Base-by-base conservation (phyloP, 2,113 vertebrate genomes). In the Eubucco bourcierii region DNA sequence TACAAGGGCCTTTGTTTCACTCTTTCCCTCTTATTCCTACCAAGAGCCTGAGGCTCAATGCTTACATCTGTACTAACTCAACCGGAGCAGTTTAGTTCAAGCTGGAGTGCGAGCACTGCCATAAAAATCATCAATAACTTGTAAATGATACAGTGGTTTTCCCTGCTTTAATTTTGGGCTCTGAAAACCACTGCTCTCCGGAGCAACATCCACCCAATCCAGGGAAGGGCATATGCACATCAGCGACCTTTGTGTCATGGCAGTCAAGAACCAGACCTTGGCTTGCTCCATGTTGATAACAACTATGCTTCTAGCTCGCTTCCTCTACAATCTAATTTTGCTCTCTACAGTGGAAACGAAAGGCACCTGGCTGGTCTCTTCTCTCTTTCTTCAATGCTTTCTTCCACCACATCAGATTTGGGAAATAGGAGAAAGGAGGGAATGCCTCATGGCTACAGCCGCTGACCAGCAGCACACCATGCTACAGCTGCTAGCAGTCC, bases 381-480 rank as follows among this genome's bases (percentile, higher is more conserved):
- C 28, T 65, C 41, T 67, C 5, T 6, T 4, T 47, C 74, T 41
- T 63, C 27, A 20, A 5, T 55, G 25, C 28, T 18, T 14, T 63
- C 56, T 70, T 55, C 28, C 46, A 65, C 15, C 34, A 33, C 4
- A 37, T 2, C 0, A 67, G 52, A 47, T 47, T 18, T 76, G 64
- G 46, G 52, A 81, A 87, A 65, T 2, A 8, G 15, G 23, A 33
- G 63, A 53, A 67, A 68, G n/a, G 24, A 27, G 24, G 60, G 41
- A 74, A 34, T 0, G 2, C 4, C 23, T 50, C 6, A 1, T 9
- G 50, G 33, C 31, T n/a, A 2, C 2, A 50, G 47, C 29, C 33
- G 27, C 27, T 5, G 15, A 53, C 20, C 31, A 59, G 53, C 18
- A 65, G 19, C 56, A 41, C 37, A 58, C 21, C 44, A 34, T 64